Evolutionary conservation across 2,888 invertebrate species (phyloP), one percentile per base, ranked within the genome.

Genomic region (Gnatocerus cornutus): DNA sequence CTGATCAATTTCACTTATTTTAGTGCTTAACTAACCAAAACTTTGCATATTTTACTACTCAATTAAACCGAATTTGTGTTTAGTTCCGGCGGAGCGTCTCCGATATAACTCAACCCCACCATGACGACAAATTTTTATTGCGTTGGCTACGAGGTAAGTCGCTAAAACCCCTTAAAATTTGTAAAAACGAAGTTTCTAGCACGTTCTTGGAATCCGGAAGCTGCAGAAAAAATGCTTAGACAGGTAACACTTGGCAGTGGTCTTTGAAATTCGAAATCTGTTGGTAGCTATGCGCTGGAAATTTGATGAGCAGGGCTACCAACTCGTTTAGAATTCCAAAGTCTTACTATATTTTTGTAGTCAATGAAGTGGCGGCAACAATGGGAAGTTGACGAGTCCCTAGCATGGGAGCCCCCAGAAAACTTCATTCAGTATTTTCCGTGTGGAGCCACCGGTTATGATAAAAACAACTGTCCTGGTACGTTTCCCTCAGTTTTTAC

Each of bases 201-300:
- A 1, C 88, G 97, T 80, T 93, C 92, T 84, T 97, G 95, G 91
- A 92, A 96, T 81, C 81, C 92, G 0, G 91, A 89, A 58, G 95
- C 93, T n/a, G 94, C 97, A 0, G 97, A 97, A 84, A 93, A 94
- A 86, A 97, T 97, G 97, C 86, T 97, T 1, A 87, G 95, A 86
- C 92, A 93, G 80, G 96, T 96, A 33, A n/a, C n/a, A n/a, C n/a
- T n/a, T n/a, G 14, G 4, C 37, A 52, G 29, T n/a, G n/a, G n/a
- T n/a, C n/a, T n/a, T n/a, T n/a, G n/a, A n/a, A n/a, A n/a, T n/a
- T n/a, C n/a, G n/a, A n/a, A n/a, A n/a, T n/a, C n/a, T n/a, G n/a
- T n/a, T n/a, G n/a, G n/a, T n/a, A n/a, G n/a, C n/a, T n/a, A n/a
- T n/a, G n/a, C n/a, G n/a, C n/a, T n/a, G n/a, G n/a, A n/a, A n/a